phyloP scores from a whole-genome alignment of 1,140 invertebrate genomes.

The Campoletis sonorensis region DNA sequence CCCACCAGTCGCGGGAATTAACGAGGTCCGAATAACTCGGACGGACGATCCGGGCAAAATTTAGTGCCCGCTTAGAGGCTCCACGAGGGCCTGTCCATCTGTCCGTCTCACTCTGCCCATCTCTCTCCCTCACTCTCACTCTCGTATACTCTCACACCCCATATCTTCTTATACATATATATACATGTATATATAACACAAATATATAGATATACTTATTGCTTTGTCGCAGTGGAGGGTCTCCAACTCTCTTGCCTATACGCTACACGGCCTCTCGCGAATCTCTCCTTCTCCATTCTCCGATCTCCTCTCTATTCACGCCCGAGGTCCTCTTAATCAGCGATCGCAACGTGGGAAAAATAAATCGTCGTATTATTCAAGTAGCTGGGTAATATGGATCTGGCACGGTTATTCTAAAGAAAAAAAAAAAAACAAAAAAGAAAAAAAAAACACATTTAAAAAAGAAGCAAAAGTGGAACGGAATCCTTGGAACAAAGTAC shows the following conservation, averaged over 20 bases:
- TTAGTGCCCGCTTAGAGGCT: constrained; percentile 41
- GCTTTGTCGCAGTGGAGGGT: constrained; percentile 19
- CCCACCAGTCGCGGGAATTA: constrained; percentile 41
- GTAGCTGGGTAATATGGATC: constrained; percentile 56
- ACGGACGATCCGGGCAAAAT: constrained; percentile 42
- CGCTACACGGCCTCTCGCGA: constrained; percentile 33
- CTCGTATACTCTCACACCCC: not conserved
- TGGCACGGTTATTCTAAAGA: constrained; percentile 23
- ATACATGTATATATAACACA: constrained; percentile 4
- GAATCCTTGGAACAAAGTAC: not conserved
- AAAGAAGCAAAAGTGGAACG: not conserved
- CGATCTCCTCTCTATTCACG: constrained; percentile 34
- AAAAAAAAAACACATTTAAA: not conserved
- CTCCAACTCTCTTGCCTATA: constrained; percentile 2
- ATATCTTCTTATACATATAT: not conserved
- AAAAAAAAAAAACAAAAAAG: not conserved
- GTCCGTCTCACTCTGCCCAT: constrained; percentile 7
- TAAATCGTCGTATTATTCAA: constrained; percentile 60
- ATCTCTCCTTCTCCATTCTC: constrained; percentile 21
- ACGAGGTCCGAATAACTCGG: constrained; percentile 43
- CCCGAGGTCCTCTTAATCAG: constrained; percentile 50
- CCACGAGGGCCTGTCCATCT: constrained; percentile 32
- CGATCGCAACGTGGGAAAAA: constrained; percentile 53
- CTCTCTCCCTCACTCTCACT: constrained; percentile 1
- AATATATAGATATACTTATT: not conserved